These are phyloP conservation scores for Triplophysa tibetana DNA, from an alignment of 2,113 vertebrate species.

Conservation along the genomic window DNA sequence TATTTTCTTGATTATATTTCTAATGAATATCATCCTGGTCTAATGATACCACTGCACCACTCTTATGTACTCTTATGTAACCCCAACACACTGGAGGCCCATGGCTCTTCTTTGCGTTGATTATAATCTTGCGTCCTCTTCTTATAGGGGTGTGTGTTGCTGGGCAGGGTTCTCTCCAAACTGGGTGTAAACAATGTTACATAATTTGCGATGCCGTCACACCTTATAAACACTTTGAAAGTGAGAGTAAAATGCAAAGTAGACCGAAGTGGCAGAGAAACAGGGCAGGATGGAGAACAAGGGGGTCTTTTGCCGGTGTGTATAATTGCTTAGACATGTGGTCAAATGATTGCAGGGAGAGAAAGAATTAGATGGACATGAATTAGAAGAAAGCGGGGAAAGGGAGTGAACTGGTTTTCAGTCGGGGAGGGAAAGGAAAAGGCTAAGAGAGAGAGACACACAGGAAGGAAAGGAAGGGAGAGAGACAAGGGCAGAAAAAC, in stretches of 20 bases:
- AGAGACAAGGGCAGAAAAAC: conserved; percentile 38
- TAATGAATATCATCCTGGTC: conserved; percentile 17
- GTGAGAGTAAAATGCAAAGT: conserved; percentile 33
- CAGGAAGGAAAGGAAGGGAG: conserved; percentile 46
- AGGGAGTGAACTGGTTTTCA: conserved; percentile 38
- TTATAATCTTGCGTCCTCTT: conserved; percentile 51
- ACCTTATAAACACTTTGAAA: conserved; percentile 59
- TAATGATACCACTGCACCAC: conserved; percentile 33
- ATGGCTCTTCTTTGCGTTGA: conserved; percentile 38
- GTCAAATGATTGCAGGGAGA: not conserved
- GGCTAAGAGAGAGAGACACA: conserved; percentile 17
- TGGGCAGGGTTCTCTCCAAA: conserved; percentile 68
- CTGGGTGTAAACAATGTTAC: conserved; percentile 73
- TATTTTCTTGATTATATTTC: not conserved
- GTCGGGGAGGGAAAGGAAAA: conserved; percentile 25
- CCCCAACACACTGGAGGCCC: conserved; percentile 40
- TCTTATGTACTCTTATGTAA: conserved; percentile 40
- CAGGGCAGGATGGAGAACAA: conserved; percentile 34
- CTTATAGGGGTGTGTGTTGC: conserved; percentile 57
- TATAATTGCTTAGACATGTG: not conserved
- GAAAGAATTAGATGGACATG: conserved; percentile 2
- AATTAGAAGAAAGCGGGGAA: conserved; percentile 7
- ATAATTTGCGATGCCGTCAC: conserved; percentile 67
- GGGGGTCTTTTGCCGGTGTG: conserved; percentile 26
- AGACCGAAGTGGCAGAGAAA: conserved; percentile 10